Conservation (phyloP, 2,113 vertebrate genomes). For the Microcebus jonahi region DNA sequence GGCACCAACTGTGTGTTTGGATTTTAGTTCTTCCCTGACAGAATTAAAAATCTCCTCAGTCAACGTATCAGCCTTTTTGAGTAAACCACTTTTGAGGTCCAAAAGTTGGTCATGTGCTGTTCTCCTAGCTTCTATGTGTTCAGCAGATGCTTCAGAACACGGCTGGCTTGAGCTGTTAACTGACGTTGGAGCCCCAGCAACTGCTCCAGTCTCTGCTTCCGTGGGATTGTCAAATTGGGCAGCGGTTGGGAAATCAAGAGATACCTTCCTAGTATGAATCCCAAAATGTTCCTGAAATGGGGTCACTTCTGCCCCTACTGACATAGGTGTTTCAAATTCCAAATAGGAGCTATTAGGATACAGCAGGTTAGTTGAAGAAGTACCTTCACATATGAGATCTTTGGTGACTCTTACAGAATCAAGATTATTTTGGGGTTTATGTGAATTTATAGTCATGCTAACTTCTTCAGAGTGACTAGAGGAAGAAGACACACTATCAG, state of each 20-base stretch:
- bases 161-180: constrained; percentile 68
- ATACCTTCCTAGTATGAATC: not conserved
- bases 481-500: not conserved
- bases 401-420: not conserved
- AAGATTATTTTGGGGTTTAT: not conserved
- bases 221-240: not conserved
- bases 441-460: not conserved
- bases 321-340: constrained; percentile 31
- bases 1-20: constrained; percentile 54
- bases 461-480: not conserved
- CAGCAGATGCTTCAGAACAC: constrained; percentile 68
- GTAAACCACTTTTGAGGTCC: constrained; percentile 67
- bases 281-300: not conserved
- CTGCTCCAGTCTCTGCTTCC: constrained; percentile 55
- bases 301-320: not conserved
- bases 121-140: not conserved
- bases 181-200: constrained; percentile 64
- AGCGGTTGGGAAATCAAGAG: not conserved
- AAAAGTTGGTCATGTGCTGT: constrained; percentile 36
- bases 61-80: constrained; percentile 81
- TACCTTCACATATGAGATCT: not conserved
- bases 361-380: constrained; percentile 8
- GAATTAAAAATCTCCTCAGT: constrained; percentile 79
- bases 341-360: not conserved
- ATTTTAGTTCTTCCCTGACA: constrained; percentile 81